Conservation (phyloP, 2,113 vertebrate genomes). For the Crotalus viridis region DNA sequence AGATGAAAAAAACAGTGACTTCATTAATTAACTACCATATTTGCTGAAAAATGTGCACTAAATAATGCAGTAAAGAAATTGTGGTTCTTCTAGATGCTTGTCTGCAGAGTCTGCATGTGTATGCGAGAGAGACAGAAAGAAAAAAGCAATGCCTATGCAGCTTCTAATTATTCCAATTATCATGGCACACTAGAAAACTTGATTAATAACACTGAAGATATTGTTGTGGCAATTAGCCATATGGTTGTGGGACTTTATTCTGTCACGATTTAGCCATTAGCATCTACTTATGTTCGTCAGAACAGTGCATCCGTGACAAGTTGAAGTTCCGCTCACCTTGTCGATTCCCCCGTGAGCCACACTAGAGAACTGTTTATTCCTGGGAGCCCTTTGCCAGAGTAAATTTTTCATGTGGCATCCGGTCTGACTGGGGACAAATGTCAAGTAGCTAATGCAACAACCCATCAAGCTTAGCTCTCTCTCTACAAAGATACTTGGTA, state of each 20-base stretch:
- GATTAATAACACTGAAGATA: constrained; percentile 99
- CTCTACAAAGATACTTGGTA: constrained; percentile 59
- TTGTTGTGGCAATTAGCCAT: constrained; percentile 99
- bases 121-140: constrained; percentile 49
- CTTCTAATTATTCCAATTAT: constrained; percentile 99
- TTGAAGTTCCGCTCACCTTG: constrained; percentile 97
- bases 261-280: constrained; percentile 99
- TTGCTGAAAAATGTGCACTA: constrained; percentile 75
- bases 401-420: constrained; percentile 92
- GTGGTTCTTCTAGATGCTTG: constrained; percentile 70
- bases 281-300: constrained; percentile 99
- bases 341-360: constrained; percentile 84
- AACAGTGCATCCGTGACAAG: constrained; percentile 98
- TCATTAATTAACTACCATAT: constrained; percentile 83
- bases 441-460: constrained; percentile 82
- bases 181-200: constrained; percentile 99
- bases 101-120: constrained; percentile 64
- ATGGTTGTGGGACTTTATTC: constrained; percentile 99
- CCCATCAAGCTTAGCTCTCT: constrained; percentile 78
- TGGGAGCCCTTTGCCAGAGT: constrained; percentile 80
- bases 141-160: constrained; percentile 82
- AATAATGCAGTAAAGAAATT: constrained; percentile 68
- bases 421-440: constrained; percentile 89
- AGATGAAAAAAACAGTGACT: constrained; percentile 70
- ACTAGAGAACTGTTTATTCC: constrained; percentile 85